These are phyloP conservation scores for Pemphredon lugubris DNA, from an alignment of 2,888 invertebrate genomes.

Conservation along the genomic window DNA sequence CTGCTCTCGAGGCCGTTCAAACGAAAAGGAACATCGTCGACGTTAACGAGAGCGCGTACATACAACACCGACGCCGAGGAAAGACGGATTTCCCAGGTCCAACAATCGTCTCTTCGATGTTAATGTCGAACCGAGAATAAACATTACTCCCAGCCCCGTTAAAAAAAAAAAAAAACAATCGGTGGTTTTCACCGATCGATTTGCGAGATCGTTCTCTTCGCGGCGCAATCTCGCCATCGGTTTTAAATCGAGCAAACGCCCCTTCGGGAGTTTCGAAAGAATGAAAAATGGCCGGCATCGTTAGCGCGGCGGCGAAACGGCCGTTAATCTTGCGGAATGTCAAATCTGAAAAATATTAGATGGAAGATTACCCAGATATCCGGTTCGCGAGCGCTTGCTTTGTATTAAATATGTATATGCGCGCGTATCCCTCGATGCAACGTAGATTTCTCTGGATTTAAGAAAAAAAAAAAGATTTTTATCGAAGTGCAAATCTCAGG, in stretches of 20 bases:
- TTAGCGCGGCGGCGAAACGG: conserved; percentile 6
- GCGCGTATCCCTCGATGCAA: neutral
- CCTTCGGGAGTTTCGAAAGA: conserved; percentile 27
- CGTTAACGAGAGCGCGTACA: conserved; percentile 11
- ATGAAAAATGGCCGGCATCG: conserved; percentile 30
- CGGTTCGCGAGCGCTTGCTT: conserved; percentile 3
- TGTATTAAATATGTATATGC: neutral
- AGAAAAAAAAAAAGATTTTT: no score
- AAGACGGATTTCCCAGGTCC: neutral
- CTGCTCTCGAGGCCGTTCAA: conserved; percentile 46
- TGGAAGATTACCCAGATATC: conserved; percentile 17
- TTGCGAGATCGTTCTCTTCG: neutral
- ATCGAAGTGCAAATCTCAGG: no score
- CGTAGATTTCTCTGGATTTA: neutral
- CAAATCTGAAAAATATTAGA: conserved; percentile 31
- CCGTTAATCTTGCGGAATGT: conserved; percentile 28
- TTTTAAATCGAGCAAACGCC: conserved; percentile 15
- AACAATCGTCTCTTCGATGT: neutral
- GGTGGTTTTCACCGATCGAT: neutral
- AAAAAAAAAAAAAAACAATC: neutral
- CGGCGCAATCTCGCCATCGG: conserved; percentile 16
- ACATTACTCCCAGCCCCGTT: neutral
- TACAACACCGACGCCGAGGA: neutral
- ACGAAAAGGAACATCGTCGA: conserved; percentile 28
- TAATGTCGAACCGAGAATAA: neutral